These are phyloP conservation scores for Crocuta crocuta DNA, from an alignment of 2,113 vertebrate species.

Conservation along the genomic window DNA sequence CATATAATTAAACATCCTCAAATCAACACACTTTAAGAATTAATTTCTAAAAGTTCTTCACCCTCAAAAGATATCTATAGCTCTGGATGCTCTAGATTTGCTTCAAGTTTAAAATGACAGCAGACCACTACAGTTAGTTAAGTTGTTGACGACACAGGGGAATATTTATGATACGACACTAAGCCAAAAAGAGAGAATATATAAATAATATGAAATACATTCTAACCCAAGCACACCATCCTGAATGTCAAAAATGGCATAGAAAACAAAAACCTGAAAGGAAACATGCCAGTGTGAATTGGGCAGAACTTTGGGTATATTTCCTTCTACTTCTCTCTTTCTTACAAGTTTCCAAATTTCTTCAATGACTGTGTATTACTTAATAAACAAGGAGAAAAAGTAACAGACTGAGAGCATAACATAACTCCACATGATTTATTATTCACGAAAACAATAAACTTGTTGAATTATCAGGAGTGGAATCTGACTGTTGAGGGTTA, in stretches of 20 bases:
- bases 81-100: neutral
- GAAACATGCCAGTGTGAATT: neutral
- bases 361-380: neutral
- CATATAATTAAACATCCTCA: neutral
- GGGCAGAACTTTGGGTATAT: neutral
- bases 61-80: neutral
- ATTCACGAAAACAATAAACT: neutral
- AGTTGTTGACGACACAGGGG: neutral
- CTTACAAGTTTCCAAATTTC: neutral
- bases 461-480: neutral
- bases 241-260: neutral
- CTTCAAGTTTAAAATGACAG: conserved; percentile 20
- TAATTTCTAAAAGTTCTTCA: neutral
- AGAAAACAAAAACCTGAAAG: neutral
- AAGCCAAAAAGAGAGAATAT: neutral
- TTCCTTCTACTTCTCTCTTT: neutral
- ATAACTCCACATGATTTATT: neutral
- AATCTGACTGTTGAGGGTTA: neutral
- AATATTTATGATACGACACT: neutral
- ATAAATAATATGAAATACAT: neutral
- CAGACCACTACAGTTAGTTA: neutral
- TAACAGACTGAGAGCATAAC: conserved; percentile 2
- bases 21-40: neutral
- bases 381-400: neutral
- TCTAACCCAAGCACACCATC: neutral